Evolutionary conservation across 2,113 vertebrate genomes (phyloP).

Genomic region (Mirza zaza): DNA sequence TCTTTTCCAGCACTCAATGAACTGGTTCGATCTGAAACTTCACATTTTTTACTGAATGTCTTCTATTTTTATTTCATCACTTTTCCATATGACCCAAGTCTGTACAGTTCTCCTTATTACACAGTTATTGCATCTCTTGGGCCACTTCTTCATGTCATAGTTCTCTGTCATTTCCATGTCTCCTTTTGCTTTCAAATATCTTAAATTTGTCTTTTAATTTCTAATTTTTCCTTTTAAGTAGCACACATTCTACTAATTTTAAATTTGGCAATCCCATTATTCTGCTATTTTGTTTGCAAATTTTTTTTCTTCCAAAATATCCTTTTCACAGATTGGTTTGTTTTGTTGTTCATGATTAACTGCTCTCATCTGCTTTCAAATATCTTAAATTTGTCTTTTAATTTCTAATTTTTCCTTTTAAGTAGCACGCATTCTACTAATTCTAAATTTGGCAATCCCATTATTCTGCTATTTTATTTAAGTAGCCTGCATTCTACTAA

Average conservation of each 20-base stretch:
- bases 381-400: neutral
- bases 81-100: neutral
- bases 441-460: slow-evolving; percentile 16
- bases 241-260: neutral
- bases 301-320: neutral
- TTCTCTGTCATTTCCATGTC: neutral
- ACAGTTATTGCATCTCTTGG: neutral
- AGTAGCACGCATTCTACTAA: neutral
- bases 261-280: neutral
- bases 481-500: neutral
- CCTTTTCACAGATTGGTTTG: neutral
- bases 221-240: slow-evolving; percentile 7
- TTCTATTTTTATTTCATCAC: neutral
- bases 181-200: neutral
- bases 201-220: slow-evolving; percentile 1
- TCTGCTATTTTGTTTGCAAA: neutral
- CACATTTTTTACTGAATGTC: neutral
- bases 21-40: neutral
- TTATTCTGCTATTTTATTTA: neutral
- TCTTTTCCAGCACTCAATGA: neutral
- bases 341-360: neutral
- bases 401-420: slow-evolving; percentile 24
- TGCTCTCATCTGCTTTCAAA: neutral
- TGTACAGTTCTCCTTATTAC: neutral
- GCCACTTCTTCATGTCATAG: neutral